Percentiles rank a stretch among this genome's conserved stretches.
phyloP scores from a whole-genome alignment of 2,888 invertebrate species.

The Ormyrus nitidulus region DNA sequence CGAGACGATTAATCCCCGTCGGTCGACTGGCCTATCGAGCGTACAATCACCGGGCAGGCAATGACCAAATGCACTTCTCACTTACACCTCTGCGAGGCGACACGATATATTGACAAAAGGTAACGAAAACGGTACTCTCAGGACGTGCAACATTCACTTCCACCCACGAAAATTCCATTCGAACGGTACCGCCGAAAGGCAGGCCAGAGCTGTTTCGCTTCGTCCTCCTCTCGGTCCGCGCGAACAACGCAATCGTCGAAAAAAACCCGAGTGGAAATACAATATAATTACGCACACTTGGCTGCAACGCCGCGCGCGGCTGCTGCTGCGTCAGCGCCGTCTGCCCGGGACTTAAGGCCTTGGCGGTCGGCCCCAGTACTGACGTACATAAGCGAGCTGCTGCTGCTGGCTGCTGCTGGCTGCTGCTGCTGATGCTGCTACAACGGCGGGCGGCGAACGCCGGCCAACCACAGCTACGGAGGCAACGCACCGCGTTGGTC shows the following conservation, averaged over 20 bases:
- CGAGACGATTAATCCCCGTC: background rate
- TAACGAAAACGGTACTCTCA: conserved; percentile 11
- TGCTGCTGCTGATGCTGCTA: background rate
- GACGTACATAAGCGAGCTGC: conserved; percentile 8
- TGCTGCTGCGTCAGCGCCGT: conserved; percentile 52
- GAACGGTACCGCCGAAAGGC: background rate
- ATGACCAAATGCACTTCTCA: background rate
- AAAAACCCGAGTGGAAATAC: conserved; percentile 3
- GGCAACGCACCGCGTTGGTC: background rate
- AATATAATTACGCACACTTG: background rate
- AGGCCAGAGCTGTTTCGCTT: background rate
- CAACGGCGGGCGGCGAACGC: conserved; percentile 1
- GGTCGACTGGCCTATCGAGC: background rate
- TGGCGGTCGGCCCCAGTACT: conserved; percentile 47
- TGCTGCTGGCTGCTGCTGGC: conserved; percentile 6
- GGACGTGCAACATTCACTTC: no score
- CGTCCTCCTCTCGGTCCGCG: no score
- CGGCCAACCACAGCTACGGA: conserved; percentile 10
- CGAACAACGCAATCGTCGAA: no score
- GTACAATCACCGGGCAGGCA: background rate
- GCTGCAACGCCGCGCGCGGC: background rate
- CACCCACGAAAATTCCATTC: no score
- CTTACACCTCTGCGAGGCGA: no score
- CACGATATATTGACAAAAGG: background rate
- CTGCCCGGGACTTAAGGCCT: conserved; percentile 52